Evolutionary conservation across 2,888 invertebrate genomes (phyloP).

Genomic region (Mellilla xanthometata): DNA sequence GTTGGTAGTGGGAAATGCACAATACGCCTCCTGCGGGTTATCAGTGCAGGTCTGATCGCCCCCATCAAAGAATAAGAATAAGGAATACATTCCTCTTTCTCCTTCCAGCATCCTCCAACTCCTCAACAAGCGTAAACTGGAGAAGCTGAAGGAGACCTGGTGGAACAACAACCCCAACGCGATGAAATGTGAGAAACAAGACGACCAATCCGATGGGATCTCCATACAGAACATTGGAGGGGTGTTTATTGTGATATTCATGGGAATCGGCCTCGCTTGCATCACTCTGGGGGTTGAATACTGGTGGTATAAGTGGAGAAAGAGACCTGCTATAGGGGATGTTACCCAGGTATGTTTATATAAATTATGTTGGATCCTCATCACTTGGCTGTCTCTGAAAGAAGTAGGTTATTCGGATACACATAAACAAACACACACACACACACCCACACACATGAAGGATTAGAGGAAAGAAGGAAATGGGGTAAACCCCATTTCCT

Average conservation of each 20-base stretch:
- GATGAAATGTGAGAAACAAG: constrained; percentile 91
- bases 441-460: no score
- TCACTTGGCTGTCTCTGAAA: no score
- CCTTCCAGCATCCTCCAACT: constrained; percentile 91
- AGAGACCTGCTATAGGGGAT: constrained; percentile 83
- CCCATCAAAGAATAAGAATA: no score
- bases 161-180: constrained; percentile 94
- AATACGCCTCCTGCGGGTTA: no score
- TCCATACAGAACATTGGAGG: constrained; percentile 99
- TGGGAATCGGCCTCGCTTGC: constrained; percentile 96
- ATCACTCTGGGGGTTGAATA: constrained; percentile 96
- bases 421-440: no score
- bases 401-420: no score
- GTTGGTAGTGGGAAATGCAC: no score
- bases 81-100: no score
- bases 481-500: no score
- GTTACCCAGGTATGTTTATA: constrained; percentile 81
- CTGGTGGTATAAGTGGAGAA: constrained; percentile 94
- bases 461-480: no score
- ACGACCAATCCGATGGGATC: constrained; percentile 97
- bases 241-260: constrained; percentile 98
- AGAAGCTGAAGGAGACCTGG: constrained; percentile 97
- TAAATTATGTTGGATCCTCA: no score
- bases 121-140: constrained; percentile 95
- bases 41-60: no score